A percentile compares a stretch with the other conserved stretches of the same genome.
Conservation (phyloP, 1,140 invertebrate species). For the Drosophila littoralis region DNA sequence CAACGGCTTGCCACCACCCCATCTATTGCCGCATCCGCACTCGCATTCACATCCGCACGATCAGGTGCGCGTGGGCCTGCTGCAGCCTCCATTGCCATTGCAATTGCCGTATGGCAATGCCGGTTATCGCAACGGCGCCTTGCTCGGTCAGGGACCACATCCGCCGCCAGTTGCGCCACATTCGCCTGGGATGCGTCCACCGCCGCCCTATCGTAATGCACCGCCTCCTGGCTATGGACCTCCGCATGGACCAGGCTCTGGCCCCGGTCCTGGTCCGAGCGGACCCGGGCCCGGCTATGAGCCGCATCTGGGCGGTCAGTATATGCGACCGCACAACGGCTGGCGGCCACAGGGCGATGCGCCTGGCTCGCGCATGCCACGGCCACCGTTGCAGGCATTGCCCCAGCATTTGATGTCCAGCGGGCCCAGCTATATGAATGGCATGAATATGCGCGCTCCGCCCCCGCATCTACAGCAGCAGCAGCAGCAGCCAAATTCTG, state of each 20-base stretch:
- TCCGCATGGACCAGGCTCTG: slow-evolving; percentile 29
- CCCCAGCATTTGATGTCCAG: slow-evolving; percentile 67
- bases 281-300: slow-evolving; percentile 32
- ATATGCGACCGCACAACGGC: slow-evolving; percentile 69
- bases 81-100: slow-evolving; percentile 53
- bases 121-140: slow-evolving; percentile 63
- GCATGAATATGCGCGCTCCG: slow-evolving; percentile 68
- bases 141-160: slow-evolving; percentile 61
- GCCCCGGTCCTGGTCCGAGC: slow-evolving; percentile 18
- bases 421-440: slow-evolving; percentile 66
- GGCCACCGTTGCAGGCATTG: slow-evolving; percentile 68
- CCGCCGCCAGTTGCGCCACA: slow-evolving; percentile 31
- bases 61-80: slow-evolving; percentile 65
- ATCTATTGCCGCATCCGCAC: slow-evolving; percentile 62
- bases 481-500: slow-evolving; percentile 15
- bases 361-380: slow-evolving; percentile 64
- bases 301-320: slow-evolving; percentile 50
- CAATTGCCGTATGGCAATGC: slow-evolving; percentile 45
- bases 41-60: slow-evolving; percentile 49
- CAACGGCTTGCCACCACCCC: slow-evolving; percentile 34
- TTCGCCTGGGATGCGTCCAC: slow-evolving; percentile 55
- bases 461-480: slow-evolving; percentile 55
- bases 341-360: slow-evolving; percentile 65
- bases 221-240: slow-evolving; percentile 54
- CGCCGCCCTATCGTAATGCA: slow-evolving; percentile 51